Evolutionary conservation across 2,113 vertebrate genomes (phyloP).

Genomic region (Periophthalmus modestus): DNA sequence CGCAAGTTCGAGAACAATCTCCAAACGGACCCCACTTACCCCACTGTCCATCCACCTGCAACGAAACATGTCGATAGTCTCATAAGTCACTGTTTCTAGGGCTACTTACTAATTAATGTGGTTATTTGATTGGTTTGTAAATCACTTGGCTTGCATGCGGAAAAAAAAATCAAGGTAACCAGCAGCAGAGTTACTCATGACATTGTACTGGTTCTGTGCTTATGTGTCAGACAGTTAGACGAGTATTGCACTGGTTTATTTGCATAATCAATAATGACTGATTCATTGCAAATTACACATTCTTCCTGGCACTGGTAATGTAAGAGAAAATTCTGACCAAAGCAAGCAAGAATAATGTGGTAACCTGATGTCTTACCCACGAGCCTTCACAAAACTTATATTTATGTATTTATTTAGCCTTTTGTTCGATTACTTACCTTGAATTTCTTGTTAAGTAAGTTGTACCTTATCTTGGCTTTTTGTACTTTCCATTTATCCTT

Average conservation of each 20-base stretch:
- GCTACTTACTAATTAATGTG: not conserved
- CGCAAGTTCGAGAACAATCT: conserved; percentile 87
- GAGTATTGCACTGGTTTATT: not conserved
- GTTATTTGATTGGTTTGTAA: not conserved
- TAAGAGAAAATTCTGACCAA: too few species aligned
- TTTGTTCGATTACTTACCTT: not conserved
- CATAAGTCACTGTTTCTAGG: not conserved
- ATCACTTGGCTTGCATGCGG: not conserved
- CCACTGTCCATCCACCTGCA: conserved; percentile 92
- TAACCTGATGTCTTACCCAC: too few species aligned
- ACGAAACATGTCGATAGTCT: not conserved
- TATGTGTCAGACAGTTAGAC: too few species aligned
- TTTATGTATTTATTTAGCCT: not conserved
- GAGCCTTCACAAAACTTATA: too few species aligned
- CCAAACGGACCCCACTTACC: conserved; percentile 89
- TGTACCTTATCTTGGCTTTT: not conserved
- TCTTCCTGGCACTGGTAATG: too few species aligned
- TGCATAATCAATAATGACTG: not conserved
- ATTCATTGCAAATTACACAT: too few species aligned
- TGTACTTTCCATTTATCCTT: not conserved
- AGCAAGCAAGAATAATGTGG: too few species aligned
- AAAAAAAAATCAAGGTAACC: not conserved
- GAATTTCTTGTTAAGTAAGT: too few species aligned
- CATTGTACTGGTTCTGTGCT: not conserved
- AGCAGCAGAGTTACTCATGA: not conserved